phyloP scores from a whole-genome alignment of 2,113 vertebrate genomes.

The Chionodraco myersi region DNA sequence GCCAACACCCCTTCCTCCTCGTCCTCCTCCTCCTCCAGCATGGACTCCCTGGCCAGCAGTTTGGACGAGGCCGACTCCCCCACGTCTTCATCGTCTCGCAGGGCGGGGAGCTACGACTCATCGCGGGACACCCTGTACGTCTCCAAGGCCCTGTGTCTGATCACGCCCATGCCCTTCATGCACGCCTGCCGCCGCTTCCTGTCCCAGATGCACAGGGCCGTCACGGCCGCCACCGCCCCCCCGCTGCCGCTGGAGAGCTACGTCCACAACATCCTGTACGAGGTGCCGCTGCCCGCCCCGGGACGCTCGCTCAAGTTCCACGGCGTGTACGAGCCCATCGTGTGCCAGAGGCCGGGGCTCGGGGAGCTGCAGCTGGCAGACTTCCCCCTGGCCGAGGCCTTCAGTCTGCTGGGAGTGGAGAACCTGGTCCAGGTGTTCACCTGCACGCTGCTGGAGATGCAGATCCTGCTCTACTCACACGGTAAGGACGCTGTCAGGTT shows the following conservation, averaged over 20 bases:
- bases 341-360: conserved; percentile 92
- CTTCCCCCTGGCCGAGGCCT: conserved; percentile 88
- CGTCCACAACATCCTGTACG: conserved; percentile 92
- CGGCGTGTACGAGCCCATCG: conserved; percentile 91
- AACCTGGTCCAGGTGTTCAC: conserved; percentile 95
- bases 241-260: conserved; percentile 94
- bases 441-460: conserved; percentile 94
- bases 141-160: conserved; percentile 92
- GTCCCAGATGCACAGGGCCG: conserved; percentile 88
- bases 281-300: conserved; percentile 91
- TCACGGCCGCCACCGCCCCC: conserved; percentile 85
- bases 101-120: conserved; percentile 86
- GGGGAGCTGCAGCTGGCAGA: conserved; percentile 90
- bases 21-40: conserved; percentile 88
- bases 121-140: conserved; percentile 90
- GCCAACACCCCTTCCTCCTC: conserved; percentile 78
- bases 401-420: conserved; percentile 89
- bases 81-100: conserved; percentile 77
- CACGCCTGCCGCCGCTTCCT: conserved; percentile 92
- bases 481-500: conserved; percentile 78
- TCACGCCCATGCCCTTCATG: conserved; percentile 94
- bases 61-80: conserved; percentile 86
- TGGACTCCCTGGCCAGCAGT: conserved; percentile 93
- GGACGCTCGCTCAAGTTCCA: conserved; percentile 93
- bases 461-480: conserved; percentile 94